phyloP scores from a whole-genome alignment of 2,888 invertebrate genomes.

The Steinernema hermaphroditum region DNA sequence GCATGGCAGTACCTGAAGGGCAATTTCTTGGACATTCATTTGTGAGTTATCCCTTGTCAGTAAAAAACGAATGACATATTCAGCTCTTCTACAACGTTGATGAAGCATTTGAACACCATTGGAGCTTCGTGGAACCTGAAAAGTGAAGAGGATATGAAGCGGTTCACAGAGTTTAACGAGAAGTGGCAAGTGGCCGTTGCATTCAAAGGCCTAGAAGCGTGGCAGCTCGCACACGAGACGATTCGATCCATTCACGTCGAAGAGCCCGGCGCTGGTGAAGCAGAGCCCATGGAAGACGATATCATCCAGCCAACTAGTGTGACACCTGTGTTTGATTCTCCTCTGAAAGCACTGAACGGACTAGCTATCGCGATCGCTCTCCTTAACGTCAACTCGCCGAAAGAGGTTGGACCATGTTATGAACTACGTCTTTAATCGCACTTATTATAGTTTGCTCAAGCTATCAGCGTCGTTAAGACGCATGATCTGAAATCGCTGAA shows the following conservation, averaged over 20 bases:
- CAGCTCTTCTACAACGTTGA: constrained; percentile 1
- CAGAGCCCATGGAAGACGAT: background rate
- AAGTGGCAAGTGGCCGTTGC: background rate
- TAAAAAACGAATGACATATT: background rate
- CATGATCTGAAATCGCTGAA: background rate
- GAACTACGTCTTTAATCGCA: background rate
- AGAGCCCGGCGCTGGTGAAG: background rate
- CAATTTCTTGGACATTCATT: background rate
- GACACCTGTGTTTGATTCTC: background rate
- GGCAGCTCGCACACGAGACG: background rate
- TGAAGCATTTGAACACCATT: constrained; percentile 12
- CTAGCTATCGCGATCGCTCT: background rate
- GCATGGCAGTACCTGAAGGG: constrained; percentile 6
- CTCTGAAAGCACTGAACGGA: constrained; percentile 1
- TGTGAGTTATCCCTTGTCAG: background rate
- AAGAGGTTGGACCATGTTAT: background rate
- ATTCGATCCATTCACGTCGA: background rate
- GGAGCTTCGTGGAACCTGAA: background rate
- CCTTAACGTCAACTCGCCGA: background rate
- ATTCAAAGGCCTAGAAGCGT: background rate
- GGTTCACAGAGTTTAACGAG: background rate
- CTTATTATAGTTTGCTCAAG: background rate
- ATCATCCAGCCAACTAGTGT: too few species aligned
- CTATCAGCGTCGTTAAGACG: background rate
- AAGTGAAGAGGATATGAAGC: constrained; percentile 3